A percentile compares a stretch with the other conserved stretches of the same genome.
Evolutionary conservation across 2,113 vertebrate genomes (phyloP).

Genomic region (Neodontobutis hainanensis): DNA sequence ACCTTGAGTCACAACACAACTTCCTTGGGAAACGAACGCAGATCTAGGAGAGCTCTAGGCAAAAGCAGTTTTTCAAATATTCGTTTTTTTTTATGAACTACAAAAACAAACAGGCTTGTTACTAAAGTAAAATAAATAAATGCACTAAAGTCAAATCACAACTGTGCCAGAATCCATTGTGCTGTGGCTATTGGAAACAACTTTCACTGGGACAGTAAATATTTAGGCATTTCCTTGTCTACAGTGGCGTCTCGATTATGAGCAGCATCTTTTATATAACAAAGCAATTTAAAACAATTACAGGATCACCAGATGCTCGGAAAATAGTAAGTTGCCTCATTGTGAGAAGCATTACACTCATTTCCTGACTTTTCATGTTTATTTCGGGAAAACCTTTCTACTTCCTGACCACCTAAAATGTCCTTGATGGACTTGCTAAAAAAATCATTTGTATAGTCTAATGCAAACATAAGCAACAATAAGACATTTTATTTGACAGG

Average conservation of each 20-base stretch:
- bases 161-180: too few species aligned
- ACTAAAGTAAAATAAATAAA: slow-evolving; percentile 7
- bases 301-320: not conserved
- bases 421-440: not conserved
- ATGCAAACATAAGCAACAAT: slow-evolving; percentile 22
- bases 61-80: slow-evolving; percentile 40
- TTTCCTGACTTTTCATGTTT: slow-evolving; percentile 21
- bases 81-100: slow-evolving; percentile 13
- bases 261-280: too few species aligned
- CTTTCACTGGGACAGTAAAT: not conserved
- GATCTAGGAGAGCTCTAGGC: slow-evolving; percentile 72
- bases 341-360: slow-evolving; percentile 6
- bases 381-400: slow-evolving; percentile 20
- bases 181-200: not conserved
- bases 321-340: not conserved
- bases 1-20: slow-evolving; percentile 86
- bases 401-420: slow-evolving; percentile 33
- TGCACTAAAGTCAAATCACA: too few species aligned
- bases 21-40: slow-evolving; percentile 80
- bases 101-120: not conserved
- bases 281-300: too few species aligned
- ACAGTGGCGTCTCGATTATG: too few species aligned
- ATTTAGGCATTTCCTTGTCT: not conserved
- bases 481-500: slow-evolving; percentile 26
- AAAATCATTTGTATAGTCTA: too few species aligned